Conservation (phyloP, 2,797 vertebrate genomes). For the Brachyrhaphis roseni region DNA sequence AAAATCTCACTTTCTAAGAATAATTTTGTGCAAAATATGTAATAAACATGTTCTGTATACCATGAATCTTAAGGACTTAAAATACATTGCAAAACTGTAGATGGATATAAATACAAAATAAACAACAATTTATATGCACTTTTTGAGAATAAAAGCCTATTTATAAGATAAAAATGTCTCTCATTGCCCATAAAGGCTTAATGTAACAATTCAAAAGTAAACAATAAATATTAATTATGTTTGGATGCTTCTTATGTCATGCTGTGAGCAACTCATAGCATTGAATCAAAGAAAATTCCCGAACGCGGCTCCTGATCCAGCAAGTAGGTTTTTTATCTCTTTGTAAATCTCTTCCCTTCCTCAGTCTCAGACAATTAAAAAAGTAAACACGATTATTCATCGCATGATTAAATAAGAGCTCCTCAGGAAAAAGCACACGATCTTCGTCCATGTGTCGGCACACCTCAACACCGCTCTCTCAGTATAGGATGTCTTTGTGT, state of each 20-base stretch:
- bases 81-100: not conserved
- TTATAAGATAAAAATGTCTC: not conserved
- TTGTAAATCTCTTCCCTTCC: not conserved
- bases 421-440: not conserved
- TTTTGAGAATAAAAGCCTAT: not conserved
- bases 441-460: not conserved
- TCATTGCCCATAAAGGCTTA: not conserved
- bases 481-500: constrained; percentile 21
- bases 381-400: constrained; percentile 5
- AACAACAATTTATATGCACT: not conserved
- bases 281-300: not conserved
- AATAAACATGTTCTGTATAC: not conserved
- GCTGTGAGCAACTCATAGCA: not conserved
- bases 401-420: not conserved
- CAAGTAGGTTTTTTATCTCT: not conserved
- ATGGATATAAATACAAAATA: not conserved
- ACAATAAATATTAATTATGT: not conserved
- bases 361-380: not conserved
- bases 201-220: not conserved
- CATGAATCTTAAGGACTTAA: not conserved
- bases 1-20: too few relatives aligned
- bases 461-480: not conserved
- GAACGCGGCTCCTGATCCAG: not conserved
- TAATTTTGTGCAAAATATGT: too few relatives aligned
- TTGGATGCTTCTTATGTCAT: not conserved